phyloP scores from a whole-genome alignment of 2,797 vertebrate genomes.

The Coccyzus lansbergi region DNA sequence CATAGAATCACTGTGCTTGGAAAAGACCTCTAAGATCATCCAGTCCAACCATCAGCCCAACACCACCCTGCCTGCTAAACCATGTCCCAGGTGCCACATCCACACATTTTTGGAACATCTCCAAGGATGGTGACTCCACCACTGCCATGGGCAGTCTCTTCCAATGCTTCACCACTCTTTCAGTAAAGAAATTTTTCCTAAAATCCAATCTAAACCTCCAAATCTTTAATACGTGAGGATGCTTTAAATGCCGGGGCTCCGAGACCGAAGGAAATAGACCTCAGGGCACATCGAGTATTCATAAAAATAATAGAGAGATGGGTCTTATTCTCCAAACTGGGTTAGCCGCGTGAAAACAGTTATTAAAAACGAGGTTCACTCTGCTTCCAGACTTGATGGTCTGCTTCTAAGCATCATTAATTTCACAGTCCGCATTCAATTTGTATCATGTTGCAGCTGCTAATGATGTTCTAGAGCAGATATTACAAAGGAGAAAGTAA shows the following conservation, averaged over 20 bases:
- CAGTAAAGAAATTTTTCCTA: no score
- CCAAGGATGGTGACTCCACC: no score
- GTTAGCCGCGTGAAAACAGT: not conserved
- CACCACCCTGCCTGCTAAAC: no score
- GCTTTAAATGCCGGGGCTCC: not conserved
- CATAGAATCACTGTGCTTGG: no score
- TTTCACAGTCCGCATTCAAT: not conserved
- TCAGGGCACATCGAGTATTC: not conserved
- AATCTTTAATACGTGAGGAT: not conserved
- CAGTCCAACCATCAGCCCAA: no score
- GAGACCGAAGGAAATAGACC: not conserved
- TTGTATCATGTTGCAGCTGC: not conserved
- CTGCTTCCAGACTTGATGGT: not conserved
- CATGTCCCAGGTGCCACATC: no score
- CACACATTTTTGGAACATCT: no score
- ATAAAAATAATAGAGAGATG: not conserved
- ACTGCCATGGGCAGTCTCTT: no score
- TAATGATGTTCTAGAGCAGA: constrained; percentile 33
- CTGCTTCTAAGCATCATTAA: constrained; percentile 22
- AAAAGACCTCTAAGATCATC: no score
- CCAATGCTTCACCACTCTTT: no score
- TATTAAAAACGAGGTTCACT: not conserved
- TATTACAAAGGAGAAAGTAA: not conserved
- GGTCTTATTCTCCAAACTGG: not conserved
- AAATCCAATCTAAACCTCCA: no score